A percentile compares a stretch with the other conserved stretches of the same genome.
These are phyloP conservation scores for Panzeria rudis DNA, from an alignment of 2,888 invertebrate species.

Conservation along the genomic window DNA sequence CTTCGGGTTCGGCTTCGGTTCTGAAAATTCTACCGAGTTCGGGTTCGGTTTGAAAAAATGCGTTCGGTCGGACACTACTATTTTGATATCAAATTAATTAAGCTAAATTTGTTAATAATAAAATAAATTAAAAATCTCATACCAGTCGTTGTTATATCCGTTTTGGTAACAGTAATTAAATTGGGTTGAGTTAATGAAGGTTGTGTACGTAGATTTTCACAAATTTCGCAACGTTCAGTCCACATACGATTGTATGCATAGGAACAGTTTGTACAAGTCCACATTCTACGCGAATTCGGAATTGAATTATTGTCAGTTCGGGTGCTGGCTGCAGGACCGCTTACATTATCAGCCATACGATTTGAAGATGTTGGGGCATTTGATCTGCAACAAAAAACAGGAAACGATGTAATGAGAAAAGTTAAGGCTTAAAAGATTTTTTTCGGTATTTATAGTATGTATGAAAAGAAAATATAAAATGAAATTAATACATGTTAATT, in stretches of 20 bases:
- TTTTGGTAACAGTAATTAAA: slow-evolving; percentile 88
- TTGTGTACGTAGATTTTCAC: slow-evolving; percentile 87
- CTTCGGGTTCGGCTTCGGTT: too few relatives aligned
- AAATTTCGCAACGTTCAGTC: slow-evolving; percentile 92
- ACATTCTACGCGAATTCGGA: slow-evolving; percentile 86
- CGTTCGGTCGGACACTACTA: too few relatives aligned
- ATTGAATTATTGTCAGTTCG: slow-evolving; percentile 81
- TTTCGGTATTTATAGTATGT: neutral
- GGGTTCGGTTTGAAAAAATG: too few relatives aligned
- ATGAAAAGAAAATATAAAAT: slow-evolving; percentile 61
- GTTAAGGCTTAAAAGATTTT: too few relatives aligned
- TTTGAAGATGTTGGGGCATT: slow-evolving; percentile 68
- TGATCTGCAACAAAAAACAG: slow-evolving; percentile 65
- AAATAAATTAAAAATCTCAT: slow-evolving; percentile 38
- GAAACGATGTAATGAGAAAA: neutral
- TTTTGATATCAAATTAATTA: too few relatives aligned
- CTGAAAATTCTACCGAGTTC: too few relatives aligned
- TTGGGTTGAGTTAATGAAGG: slow-evolving; percentile 87
- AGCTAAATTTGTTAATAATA: too few relatives aligned
- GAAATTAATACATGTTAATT: slow-evolving; percentile 49
- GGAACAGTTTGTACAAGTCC: slow-evolving; percentile 95
- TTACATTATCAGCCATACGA: slow-evolving; percentile 67
- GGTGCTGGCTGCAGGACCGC: slow-evolving; percentile 45
- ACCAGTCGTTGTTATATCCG: slow-evolving; percentile 77
- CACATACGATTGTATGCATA: slow-evolving; percentile 94